These are phyloP conservation scores for Scaptomyza graminum DNA, from an alignment of 1,140 invertebrate genomes.

Conservation along the genomic window DNA sequence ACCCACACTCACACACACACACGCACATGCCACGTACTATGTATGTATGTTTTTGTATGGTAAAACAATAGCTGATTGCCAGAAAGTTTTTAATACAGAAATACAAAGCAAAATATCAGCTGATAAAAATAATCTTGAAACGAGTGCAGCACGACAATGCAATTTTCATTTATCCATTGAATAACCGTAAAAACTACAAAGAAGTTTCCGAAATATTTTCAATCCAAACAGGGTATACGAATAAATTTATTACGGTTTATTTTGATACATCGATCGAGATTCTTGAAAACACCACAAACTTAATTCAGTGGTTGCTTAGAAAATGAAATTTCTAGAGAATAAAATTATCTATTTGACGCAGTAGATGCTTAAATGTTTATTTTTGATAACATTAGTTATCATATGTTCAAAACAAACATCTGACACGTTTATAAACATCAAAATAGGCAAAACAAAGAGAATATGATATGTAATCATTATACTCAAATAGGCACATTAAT, in stretches of 20 bases:
- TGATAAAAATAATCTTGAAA: slow-evolving; percentile 2
- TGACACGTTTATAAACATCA: background rate
- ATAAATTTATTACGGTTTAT: background rate
- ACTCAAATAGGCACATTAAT: too few relatives aligned
- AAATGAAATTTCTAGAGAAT: background rate
- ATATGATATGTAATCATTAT: too few relatives aligned
- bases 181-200: background rate
- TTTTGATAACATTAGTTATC: background rate
- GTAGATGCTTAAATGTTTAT: background rate
- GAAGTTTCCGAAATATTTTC: background rate
- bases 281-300: background rate
- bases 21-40: background rate
- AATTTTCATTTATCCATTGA: background rate
- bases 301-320: background rate
- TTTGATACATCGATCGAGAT: background rate
- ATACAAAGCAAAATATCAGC: background rate
- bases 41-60: too few relatives aligned
- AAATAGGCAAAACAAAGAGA: background rate
- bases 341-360: background rate
- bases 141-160: background rate
- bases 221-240: background rate
- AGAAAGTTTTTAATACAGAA: background rate
- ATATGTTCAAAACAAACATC: background rate
- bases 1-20: background rate
- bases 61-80: background rate